These are phyloP conservation scores for Aphyosemion australe DNA, from an alignment of 2,113 vertebrate genomes.

Conservation along the genomic window DNA sequence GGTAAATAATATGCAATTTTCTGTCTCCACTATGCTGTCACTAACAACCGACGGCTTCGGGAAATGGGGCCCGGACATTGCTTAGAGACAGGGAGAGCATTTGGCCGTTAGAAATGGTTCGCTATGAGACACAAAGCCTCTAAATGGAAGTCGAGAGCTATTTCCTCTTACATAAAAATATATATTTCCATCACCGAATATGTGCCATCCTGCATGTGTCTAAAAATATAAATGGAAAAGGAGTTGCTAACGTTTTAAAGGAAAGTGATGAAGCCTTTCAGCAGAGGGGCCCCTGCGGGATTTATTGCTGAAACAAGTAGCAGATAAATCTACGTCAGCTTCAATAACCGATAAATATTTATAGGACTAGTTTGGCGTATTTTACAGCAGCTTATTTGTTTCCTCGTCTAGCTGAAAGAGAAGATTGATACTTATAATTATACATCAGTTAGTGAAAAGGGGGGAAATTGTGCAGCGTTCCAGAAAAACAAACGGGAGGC, in stretches of 20 bases:
- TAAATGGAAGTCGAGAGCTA: conserved; percentile 20
- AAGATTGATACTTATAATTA: neutral
- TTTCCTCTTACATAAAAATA: conserved; percentile 22
- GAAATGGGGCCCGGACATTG: conserved; percentile 51
- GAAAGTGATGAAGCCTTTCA: conserved; percentile 5
- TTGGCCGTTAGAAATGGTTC: conserved; percentile 57
- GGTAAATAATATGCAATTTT: conserved; percentile 77
- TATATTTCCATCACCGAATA: conserved; percentile 6
- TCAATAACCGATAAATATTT: conserved; percentile 2
- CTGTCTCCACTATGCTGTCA: conserved; percentile 59
- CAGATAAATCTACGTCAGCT: neutral
- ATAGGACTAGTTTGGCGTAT: neutral
- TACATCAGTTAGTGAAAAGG: neutral
- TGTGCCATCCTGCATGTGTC: neutral
- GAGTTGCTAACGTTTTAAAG: neutral
- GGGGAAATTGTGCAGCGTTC: neutral
- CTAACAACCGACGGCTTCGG: conserved; percentile 50
- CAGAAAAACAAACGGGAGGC: neutral
- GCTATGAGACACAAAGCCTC: conserved; percentile 34
- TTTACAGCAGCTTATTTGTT: neutral
- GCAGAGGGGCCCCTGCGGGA: neutral
- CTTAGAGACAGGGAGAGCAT: conserved; percentile 43
- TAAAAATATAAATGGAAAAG: conserved; percentile 4
- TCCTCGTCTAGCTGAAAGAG: neutral
- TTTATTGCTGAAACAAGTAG: rapidly evolving